These are phyloP conservation scores for Chrysocyon brachyurus DNA, from an alignment of 2,797 vertebrate species.

Conservation along the genomic window DNA sequence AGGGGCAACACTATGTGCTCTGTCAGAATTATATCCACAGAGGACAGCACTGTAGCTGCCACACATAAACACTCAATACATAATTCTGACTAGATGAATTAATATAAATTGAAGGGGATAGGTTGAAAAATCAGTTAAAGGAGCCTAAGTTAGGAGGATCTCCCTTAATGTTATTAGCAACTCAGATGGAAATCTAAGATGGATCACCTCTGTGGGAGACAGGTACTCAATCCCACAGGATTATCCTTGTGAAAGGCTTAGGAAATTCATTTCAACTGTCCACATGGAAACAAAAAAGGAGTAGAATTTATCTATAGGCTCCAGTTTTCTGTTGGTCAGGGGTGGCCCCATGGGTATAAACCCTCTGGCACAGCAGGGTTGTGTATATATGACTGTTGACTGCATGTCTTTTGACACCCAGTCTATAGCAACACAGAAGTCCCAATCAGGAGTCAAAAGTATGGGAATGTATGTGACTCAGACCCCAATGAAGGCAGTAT, in stretches of 20 bases:
- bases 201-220: neutral
- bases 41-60: neutral
- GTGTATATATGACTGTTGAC: neutral
- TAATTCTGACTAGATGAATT: neutral
- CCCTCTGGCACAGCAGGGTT: neutral
- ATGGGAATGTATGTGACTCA: neutral
- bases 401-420: neutral
- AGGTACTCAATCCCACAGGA: neutral
- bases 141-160: neutral
- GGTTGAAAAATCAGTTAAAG: neutral
- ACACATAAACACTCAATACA: neutral
- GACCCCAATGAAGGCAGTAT: neutral
- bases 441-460: neutral
- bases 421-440: neutral
- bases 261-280: neutral
- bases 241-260: neutral
- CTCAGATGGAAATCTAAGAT: neutral
- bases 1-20: neutral
- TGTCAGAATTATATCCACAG: neutral
- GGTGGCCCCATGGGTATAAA: neutral
- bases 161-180: neutral
- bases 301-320: neutral
- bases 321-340: neutral
- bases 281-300: neutral
- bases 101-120: neutral